Evolutionary conservation across 2,888 invertebrate genomes (phyloP).

Genomic region (Atethmia centrago): DNA sequence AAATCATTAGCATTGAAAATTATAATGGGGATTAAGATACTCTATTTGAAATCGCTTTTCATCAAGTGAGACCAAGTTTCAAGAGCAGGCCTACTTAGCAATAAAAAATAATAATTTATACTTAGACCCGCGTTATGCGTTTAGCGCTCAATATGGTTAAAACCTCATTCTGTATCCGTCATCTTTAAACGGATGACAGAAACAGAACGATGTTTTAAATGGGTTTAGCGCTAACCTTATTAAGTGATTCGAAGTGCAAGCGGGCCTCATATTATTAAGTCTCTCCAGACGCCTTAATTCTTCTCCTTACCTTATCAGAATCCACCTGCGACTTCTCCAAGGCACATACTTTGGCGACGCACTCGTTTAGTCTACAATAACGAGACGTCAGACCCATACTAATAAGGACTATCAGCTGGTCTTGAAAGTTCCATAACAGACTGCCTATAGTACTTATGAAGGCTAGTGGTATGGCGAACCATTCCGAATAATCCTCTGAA

Average conservation of each 20-base stretch:
- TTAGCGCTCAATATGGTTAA: not conserved
- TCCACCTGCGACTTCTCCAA: constrained; percentile 64
- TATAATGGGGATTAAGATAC: not conserved
- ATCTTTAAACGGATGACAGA: not conserved
- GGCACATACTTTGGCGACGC: constrained; percentile 69
- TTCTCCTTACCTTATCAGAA: constrained; percentile 64
- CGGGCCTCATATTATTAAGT: not conserved
- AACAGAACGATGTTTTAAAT: not conserved
- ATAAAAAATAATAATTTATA: too few relatives aligned
- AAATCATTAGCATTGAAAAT: not conserved
- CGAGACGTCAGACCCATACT: constrained; percentile 92
- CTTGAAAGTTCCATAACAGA: constrained; percentile 93
- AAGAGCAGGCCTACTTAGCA: too few relatives aligned
- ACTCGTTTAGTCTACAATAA: constrained; percentile 91
- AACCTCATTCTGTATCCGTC: not conserved
- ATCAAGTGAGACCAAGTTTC: not conserved
- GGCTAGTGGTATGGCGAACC: constrained; percentile 77
- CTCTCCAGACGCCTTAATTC: too few relatives aligned
- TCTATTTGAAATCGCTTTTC: not conserved
- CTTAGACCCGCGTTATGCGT: too few relatives aligned
- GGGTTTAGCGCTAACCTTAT: not conserved
- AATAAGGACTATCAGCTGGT: constrained; percentile 92
- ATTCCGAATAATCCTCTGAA: constrained; percentile 78
- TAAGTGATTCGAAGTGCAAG: not conserved
- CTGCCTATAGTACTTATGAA: constrained; percentile 90